Evolutionary conservation across 2,113 vertebrate species (phyloP).

Genomic region (Microcebus ravelobensis): DNA sequence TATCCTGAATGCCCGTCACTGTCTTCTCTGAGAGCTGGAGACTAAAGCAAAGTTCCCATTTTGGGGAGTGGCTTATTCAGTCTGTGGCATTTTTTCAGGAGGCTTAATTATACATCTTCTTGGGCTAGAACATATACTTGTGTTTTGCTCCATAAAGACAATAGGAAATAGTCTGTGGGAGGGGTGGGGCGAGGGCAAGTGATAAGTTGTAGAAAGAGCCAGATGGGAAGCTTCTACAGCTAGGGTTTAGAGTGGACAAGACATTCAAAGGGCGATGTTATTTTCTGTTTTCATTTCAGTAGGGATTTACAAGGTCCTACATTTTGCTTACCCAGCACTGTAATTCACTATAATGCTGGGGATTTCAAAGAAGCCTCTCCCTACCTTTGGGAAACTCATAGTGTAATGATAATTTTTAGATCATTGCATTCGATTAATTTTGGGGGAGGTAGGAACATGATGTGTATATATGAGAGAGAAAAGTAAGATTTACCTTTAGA

Average conservation of each 20-base stretch:
- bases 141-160: neutral
- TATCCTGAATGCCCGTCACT: neutral
- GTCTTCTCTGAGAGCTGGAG: neutral
- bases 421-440: neutral
- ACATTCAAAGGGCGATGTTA: neutral
- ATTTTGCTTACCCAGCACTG: neutral
- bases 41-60: neutral
- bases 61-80: neutral
- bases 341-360: neutral
- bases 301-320: neutral
- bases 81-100: neutral
- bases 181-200: neutral
- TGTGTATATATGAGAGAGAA: neutral
- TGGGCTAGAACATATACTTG: neutral
- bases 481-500: neutral
- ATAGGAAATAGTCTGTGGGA: neutral
- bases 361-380: neutral
- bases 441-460: neutral
- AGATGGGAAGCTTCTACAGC: neutral
- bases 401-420: neutral
- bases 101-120: neutral
- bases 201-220: neutral
- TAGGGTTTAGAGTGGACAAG: neutral
- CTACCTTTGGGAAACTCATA: neutral
- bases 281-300: neutral